These are phyloP conservation scores for Dasysyrphus tricinctus DNA, from an alignment of 2,888 invertebrate species.

Conservation along the genomic window DNA sequence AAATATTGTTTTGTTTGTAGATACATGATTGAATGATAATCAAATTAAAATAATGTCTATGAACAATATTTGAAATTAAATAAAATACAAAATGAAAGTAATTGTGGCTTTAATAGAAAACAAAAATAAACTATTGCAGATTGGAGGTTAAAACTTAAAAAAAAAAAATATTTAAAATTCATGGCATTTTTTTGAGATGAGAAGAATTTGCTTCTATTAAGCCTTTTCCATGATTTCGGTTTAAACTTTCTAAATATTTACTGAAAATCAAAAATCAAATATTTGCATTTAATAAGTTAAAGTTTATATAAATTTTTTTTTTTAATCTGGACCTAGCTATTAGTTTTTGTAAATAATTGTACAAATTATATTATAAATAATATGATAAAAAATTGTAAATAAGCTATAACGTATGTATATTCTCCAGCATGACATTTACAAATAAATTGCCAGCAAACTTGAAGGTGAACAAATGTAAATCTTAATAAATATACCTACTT, in stretches of 20 bases:
- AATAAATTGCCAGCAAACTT: constrained; percentile 42
- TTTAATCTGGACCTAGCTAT: background rate
- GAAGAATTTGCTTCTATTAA: background rate
- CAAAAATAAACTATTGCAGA: background rate
- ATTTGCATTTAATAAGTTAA: background rate
- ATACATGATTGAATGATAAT: constrained; percentile 52
- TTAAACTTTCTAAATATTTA: background rate
- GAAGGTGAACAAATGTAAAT: constrained; percentile 17
- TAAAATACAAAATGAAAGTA: constrained; percentile 35
- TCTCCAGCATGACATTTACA: constrained; percentile 41
- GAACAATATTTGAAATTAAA: constrained; percentile 18
- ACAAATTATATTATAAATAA: constrained; percentile 51
- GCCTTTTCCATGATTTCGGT: background rate
- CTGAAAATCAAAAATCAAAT: background rate
- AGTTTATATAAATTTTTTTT: background rate
- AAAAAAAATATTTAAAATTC: background rate
- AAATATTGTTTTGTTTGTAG: constrained; percentile 44
- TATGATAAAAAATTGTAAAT: constrained; percentile 39
- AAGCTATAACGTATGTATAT: constrained; percentile 10
- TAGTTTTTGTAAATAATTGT: constrained; percentile 65
- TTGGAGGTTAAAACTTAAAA: background rate
- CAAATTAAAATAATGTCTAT: constrained; percentile 43
- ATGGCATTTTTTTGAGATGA: background rate
- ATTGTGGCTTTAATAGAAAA: constrained; percentile 68
- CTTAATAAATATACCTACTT: background rate